These are phyloP conservation scores for Grammomys dolichurus DNA, from an alignment of 2,113 vertebrate species.

Conservation along the genomic window DNA sequence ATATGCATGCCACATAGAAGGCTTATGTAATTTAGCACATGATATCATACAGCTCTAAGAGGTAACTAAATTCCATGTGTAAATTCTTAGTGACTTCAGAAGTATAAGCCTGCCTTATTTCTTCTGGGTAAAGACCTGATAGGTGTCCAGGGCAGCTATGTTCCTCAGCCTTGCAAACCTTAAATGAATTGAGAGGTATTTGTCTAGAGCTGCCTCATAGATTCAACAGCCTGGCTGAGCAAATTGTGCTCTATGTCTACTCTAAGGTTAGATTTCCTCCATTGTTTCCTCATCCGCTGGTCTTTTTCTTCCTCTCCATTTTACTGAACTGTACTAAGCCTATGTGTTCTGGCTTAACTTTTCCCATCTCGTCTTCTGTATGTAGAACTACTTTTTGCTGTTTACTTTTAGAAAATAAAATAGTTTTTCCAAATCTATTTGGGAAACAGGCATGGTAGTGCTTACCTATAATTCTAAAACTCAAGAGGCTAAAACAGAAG, in stretches of 20 bases:
- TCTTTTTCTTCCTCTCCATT: not conserved
- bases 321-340: not conserved
- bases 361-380: not conserved
- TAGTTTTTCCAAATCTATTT: not conserved
- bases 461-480: not conserved
- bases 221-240: not conserved
- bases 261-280: not conserved
- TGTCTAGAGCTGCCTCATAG: not conserved
- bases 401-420: not conserved
- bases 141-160: not conserved
- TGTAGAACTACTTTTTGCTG: not conserved
- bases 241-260: not conserved
- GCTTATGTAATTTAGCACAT: not conserved
- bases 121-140: not conserved
- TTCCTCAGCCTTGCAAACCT: not conserved
- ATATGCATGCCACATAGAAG: not conserved
- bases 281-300: accelerated
- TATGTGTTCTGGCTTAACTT: not conserved
- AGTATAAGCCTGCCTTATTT: no score
- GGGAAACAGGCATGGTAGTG: not conserved
- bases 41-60: not conserved
- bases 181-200: not conserved
- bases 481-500: not conserved
- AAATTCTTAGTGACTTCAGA: not conserved
- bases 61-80: not conserved